phyloP scores from a whole-genome alignment of 2,797 vertebrate species.

The Protosalanx chinensis region DNA sequence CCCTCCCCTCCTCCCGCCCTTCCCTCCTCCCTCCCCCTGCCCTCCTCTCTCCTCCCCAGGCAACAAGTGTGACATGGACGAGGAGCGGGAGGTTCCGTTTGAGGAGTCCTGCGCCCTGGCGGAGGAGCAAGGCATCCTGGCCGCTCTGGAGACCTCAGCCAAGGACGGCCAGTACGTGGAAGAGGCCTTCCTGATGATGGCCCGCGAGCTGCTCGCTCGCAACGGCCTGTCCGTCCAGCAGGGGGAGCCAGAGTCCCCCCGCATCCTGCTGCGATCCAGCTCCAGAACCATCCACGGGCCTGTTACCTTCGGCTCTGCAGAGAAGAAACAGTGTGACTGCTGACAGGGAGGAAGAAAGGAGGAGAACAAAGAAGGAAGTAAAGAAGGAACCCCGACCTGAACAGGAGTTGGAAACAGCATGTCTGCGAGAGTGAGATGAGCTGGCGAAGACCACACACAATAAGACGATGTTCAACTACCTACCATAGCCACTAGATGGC shows the following conservation, averaged over 20 bases:
- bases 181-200: conserved; percentile 69
- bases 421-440: background rate
- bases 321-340: conserved; percentile 64
- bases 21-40: background rate
- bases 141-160: conserved; percentile 69
- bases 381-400: background rate
- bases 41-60: conserved; percentile 38
- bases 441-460: background rate
- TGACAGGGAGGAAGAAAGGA: conserved; percentile 37
- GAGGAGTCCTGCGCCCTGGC: conserved; percentile 60
- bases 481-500: too few relatives aligned
- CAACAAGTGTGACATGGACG: conserved; percentile 69
- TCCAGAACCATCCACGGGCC: conserved; percentile 46
- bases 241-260: conserved; percentile 12
- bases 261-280: conserved; percentile 51
- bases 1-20: background rate
- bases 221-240: conserved; percentile 61
- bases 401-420: background rate
- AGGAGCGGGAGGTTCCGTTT: conserved; percentile 57
- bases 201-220: conserved; percentile 64
- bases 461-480: background rate
- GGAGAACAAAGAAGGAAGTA: background rate
- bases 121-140: conserved; percentile 56
- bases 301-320: conserved; percentile 22
- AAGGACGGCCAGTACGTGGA: conserved; percentile 70